Conservation (phyloP, 1,140 invertebrate genomes). For the Drosophila mayri region DNA sequence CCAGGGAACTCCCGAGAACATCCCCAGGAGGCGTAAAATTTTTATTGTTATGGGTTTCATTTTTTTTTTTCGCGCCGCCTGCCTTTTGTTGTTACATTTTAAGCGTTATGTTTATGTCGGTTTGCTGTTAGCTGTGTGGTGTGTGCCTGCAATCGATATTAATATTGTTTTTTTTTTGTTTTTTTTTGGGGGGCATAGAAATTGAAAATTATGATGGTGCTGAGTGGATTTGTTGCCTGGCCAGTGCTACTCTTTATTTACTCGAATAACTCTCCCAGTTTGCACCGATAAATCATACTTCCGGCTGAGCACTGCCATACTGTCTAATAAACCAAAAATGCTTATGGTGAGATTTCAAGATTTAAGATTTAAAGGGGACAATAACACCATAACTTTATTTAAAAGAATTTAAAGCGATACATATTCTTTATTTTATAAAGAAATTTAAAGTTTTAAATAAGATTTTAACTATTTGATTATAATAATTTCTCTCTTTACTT, state of each 20-base stretch:
- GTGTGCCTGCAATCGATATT: conserved; percentile 69
- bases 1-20: conserved; percentile 7
- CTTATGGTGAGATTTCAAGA: background rate
- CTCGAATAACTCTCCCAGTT: conserved; percentile 15
- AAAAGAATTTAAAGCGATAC: background rate
- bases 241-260: conserved; percentile 13
- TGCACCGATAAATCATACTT: conserved; percentile 32
- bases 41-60: conserved; percentile 75
- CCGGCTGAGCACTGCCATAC: background rate
- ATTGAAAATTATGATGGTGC: conserved; percentile 75
- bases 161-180: conserved; percentile 66
- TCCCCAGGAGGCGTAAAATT: conserved; percentile 63
- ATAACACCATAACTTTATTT: background rate
- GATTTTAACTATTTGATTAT: too few relatives aligned
- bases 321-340: background rate
- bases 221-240: conserved; percentile 43
- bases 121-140: background rate
- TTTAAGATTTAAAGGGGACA: background rate
- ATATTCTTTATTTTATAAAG: background rate
- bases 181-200: conserved; percentile 50
- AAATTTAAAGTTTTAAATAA: background rate
- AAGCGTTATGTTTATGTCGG: conserved; percentile 61
- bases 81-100: conserved; percentile 37
- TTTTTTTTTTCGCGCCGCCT: conserved; percentile 9
- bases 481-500: too few relatives aligned